Evolutionary conservation across 2,797 vertebrate species (phyloP), one percentile per base, ranked within the genome.

Genomic region (Coracias cyanogaster): DNA sequence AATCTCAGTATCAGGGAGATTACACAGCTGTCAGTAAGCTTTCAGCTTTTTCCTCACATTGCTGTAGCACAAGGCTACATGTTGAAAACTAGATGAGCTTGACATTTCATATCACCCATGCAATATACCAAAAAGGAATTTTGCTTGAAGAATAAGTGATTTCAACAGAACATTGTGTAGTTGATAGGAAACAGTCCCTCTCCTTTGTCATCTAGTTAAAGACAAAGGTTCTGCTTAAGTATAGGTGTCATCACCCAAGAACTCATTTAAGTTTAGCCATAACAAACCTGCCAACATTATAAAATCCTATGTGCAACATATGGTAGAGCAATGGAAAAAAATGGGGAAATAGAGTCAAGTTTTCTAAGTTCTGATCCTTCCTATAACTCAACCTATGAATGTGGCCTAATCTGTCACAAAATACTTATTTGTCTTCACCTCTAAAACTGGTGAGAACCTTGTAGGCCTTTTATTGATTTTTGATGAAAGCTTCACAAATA

Each of bases 1-100:
- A 66, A 14, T 86, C 89, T 86, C 80, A n/a, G 91, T 39, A 69
- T 93, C 79, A 79, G 62, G 73, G 62, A 93, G 85, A 94, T 91
- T 86, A 91, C 84, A 25, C 17, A 60, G 51, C 87, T 94, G 82
- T 70, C 89, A 79, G 70, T 18, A 79, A 86, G 8, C 58, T 43
- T 89, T 66, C 80, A 86, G 48, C 15, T 83, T 86, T 90, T 89
- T 33, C 62, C 70, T 90, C 82, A 88, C 43, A 10, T 58, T 92
- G 69, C 70, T 76, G 35, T 71, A 89, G 33, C 80, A 77, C 20
- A 57, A 79, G 51, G 43, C 77, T 88, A 60, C 39, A 29, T 54
- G 72, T 52, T 76, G 77, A 79, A 90, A 87, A 41, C 54, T n/a
- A 70, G 85, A 93, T 76, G 62, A 86, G 54, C 35, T 49, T 91